These are phyloP conservation scores for Poicephalus meyeri DNA, from an alignment of 2,113 vertebrate species.

Conservation along the genomic window DNA sequence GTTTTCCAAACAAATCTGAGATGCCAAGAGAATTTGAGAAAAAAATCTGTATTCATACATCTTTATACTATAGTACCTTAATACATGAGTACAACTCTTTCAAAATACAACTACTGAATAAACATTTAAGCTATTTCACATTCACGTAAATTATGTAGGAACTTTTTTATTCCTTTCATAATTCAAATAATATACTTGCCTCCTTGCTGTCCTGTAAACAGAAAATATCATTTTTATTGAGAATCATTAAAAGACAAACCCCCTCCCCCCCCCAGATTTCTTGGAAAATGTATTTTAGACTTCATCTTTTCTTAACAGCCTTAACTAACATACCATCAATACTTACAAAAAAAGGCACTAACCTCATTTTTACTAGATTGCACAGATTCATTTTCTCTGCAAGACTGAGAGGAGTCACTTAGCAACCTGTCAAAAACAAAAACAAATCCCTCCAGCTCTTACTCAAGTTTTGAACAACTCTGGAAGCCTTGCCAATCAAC, in stretches of 20 bases:
- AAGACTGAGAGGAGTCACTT: slow-evolving; percentile 82
- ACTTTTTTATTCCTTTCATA: slow-evolving; percentile 28
- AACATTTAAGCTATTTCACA: not conserved
- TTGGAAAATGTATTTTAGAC: not conserved
- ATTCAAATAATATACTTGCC: slow-evolving; percentile 56
- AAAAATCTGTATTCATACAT: not conserved
- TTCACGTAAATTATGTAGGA: not conserved
- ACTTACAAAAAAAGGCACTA: slow-evolving; percentile 54
- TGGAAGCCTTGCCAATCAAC: slow-evolving; percentile 2
- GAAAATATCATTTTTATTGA: slow-evolving; percentile 24
- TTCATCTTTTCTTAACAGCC: not conserved
- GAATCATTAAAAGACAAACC: not conserved
- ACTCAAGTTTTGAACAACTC: slow-evolving; percentile 54
- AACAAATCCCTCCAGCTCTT: slow-evolving; percentile 50
- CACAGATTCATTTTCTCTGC: slow-evolving; percentile 82
- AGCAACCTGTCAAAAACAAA: slow-evolving; percentile 84
- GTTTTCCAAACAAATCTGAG: not conserved
- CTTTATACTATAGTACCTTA: not conserved
- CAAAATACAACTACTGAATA: not conserved
- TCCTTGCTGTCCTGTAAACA: slow-evolving; percentile 72
- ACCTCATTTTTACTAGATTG: slow-evolving; percentile 89
- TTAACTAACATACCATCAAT: not conserved
- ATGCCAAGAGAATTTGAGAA: not conserved
- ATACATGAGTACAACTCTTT: not conserved
- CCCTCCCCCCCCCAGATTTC: not conserved